Evolutionary conservation across 2,113 vertebrate genomes (phyloP).

Genomic region (Antechinus stuartii): DNA sequence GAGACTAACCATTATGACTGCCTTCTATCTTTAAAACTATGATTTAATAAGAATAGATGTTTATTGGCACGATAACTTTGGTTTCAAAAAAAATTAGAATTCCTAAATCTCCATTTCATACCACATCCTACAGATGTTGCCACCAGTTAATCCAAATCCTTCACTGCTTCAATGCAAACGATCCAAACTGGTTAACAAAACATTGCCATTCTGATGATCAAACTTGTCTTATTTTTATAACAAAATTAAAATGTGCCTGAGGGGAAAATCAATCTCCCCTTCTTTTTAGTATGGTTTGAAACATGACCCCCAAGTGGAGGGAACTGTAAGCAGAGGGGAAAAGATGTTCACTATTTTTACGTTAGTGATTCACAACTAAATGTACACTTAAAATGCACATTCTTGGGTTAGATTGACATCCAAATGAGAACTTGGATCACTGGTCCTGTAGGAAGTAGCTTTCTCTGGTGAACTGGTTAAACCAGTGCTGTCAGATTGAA

Average conservation of each 20-base stretch:
- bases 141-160: background rate
- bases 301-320: conserved; percentile 45
- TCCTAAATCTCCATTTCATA: background rate
- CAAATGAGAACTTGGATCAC: conserved; percentile 80
- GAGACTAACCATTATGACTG: background rate
- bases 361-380: conserved; percentile 74
- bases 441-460: conserved; percentile 72
- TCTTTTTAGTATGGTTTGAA: conserved; percentile 65
- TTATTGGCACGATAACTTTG: background rate
- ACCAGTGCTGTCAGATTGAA: conserved; percentile 84
- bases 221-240: background rate
- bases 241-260: conserved; percentile 46
- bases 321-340: background rate
- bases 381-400: conserved; percentile 72
- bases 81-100: background rate
- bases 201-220: conserved; percentile 9
- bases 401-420: conserved; percentile 78
- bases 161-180: background rate
- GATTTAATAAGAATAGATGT: background rate
- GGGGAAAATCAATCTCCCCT: conserved; percentile 43
- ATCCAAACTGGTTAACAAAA: conserved; percentile 21
- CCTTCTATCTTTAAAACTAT: background rate
- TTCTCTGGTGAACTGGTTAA: conserved; percentile 86
- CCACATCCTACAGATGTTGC: conserved; percentile 9
- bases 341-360: conserved; percentile 55